Conservation (phyloP, 1,140 invertebrate genomes). For the Anastrepha obliqua region DNA sequence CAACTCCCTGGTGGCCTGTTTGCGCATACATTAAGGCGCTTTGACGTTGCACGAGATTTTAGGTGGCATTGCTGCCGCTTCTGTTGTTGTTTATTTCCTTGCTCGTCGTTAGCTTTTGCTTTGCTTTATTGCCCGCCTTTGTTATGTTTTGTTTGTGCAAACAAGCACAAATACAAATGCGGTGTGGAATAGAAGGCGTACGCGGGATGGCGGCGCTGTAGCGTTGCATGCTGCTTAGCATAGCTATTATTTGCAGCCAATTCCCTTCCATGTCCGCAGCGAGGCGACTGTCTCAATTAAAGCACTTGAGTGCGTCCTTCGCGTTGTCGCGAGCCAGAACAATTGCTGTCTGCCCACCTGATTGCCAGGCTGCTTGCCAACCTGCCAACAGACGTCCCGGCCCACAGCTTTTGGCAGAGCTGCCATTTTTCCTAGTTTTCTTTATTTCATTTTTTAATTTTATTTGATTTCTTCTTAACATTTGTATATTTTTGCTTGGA, state of each 20-base stretch:
- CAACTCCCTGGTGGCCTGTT: slow-evolving; percentile 32
- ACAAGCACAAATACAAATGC: neutral
- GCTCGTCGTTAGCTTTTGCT: neutral
- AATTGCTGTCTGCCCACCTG: slow-evolving; percentile 34
- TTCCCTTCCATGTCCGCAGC: neutral
- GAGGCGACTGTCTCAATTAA: slow-evolving; percentile 35
- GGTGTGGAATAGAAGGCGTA: neutral
- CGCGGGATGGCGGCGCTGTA: neutral
- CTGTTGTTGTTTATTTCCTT: neutral
- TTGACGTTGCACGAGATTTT: neutral
- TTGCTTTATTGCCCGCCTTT: slow-evolving; percentile 36
- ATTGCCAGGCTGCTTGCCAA: slow-evolving; percentile 8
- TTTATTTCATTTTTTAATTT: neutral
- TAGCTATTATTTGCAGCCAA: neutral
- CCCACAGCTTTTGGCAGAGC: neutral
- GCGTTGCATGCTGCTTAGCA: neutral
- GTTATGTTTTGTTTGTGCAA: slow-evolving; percentile 50
- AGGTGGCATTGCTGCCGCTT: neutral
- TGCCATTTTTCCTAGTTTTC: slow-evolving; percentile 3
- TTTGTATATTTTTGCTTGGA: slow-evolving; percentile 38
- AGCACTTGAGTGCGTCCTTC: slow-evolving; percentile 48
- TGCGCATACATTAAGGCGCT: slow-evolving; percentile 47
- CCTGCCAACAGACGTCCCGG: neutral
- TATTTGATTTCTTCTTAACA: neutral
- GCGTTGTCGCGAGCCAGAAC: slow-evolving; percentile 22